Base-by-base conservation (phyloP, 2,888 invertebrate species). In the Ptychoptera contaminata region DNA sequence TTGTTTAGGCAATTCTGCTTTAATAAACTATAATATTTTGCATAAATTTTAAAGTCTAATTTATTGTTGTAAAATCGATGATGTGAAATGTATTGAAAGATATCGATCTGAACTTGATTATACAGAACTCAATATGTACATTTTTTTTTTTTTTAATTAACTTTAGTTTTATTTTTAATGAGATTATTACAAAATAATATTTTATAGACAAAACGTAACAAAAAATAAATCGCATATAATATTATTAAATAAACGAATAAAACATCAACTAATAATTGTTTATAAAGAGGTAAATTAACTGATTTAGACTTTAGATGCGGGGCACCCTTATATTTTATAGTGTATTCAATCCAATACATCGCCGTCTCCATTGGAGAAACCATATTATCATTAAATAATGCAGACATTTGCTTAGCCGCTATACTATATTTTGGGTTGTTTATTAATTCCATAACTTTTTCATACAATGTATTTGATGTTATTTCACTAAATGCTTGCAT, bases 291-390 rank as follows among this genome's bases (percentile, higher is more conserved):
- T 47, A 71, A 54, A 44, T 65, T 56, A 7, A 64, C 53, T 1
- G 63, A 62, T 7, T 62, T 54, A 0, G 67, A 67, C 46, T 64
- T 65, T 23, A 69, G 52, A 43, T 65, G 59, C 2, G 53, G 49
- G 0, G 68, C 67, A 1, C 67, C 67, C 4, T 62, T 58, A 49
- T 69, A 60, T 37, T 65, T 55, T 8, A 61, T 66, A 0, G 73
- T 66, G 56, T 76, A 74, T 55, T 77, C 76, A 32, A 74, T 68
- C 76, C 76, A 76, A 56, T 67, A 76, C 40, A 70, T 65, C 10
- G 76, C 73, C 38, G 72, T 72, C 2, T 74, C 71, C 53, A 74
- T 54, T 2, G 76, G 71, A 44, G 68, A 65, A 47, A 71, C 58
- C 0, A 71, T 70, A 53, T 73, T 68, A 53, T 76, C 75, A 32